These are phyloP conservation scores for Lycia hirtaria DNA, from an alignment of 2,888 invertebrate species.

Conservation along the genomic window DNA sequence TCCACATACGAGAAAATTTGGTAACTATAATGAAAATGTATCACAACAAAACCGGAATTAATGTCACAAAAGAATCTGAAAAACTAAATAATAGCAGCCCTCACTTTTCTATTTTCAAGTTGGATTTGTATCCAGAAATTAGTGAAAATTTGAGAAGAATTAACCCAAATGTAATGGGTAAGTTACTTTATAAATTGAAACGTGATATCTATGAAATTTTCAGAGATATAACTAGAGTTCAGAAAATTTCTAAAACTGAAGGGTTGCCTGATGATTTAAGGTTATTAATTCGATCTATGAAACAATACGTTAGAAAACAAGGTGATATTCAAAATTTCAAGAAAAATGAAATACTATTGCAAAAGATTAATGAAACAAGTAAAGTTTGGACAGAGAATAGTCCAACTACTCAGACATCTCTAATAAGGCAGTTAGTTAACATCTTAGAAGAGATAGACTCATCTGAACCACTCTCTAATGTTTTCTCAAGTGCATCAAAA, in stretches of 20 bases:
- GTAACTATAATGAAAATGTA: slow-evolving; percentile 47
- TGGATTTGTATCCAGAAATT: slow-evolving; percentile 49
- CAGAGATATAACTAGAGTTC: slow-evolving; percentile 54
- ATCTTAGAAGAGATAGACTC: slow-evolving; percentile 57
- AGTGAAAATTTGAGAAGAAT: slow-evolving; percentile 44
- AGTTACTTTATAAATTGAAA: slow-evolving; percentile 60
- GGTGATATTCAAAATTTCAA: slow-evolving; percentile 30
- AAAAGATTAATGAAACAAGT: slow-evolving; percentile 13
- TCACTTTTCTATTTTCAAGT: slow-evolving; percentile 50
- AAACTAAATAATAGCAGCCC: slow-evolving; percentile 30
- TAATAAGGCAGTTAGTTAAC: slow-evolving; percentile 47
- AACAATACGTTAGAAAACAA: slow-evolving; percentile 54
- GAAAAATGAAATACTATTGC: slow-evolving; percentile 9
- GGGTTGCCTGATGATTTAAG: slow-evolving; percentile 55
- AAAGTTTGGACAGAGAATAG: not conserved
- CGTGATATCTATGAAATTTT: slow-evolving; percentile 63
- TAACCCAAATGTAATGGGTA: slow-evolving; percentile 43
- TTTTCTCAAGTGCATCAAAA: slow-evolving; percentile 51
- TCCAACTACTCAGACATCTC: slow-evolving; percentile 21
- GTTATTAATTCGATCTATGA: slow-evolving; percentile 55
- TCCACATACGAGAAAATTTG: slow-evolving; percentile 55
- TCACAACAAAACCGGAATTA: slow-evolving; percentile 35
- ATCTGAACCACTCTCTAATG: slow-evolving; percentile 45
- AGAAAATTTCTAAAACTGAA: slow-evolving; percentile 45
- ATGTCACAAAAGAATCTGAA: slow-evolving; percentile 29